phyloP scores from a whole-genome alignment of 2,888 invertebrate genomes.

The Cenopis cana region DNA sequence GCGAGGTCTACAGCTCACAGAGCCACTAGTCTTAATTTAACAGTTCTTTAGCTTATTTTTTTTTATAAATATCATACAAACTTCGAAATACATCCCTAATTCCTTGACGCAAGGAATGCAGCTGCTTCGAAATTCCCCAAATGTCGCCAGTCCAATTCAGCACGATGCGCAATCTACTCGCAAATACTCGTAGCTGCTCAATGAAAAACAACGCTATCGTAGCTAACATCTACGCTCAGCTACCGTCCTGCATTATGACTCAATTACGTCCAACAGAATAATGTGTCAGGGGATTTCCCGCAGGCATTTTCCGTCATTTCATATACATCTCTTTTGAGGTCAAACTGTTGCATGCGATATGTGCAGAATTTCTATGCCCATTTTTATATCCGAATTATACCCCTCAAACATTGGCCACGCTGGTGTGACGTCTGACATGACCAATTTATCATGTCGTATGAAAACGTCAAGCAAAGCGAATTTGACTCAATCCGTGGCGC shows the following conservation, averaged over 20 bases:
- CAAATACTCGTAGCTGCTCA: not conserved
- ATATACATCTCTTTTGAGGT: constrained; percentile 1
- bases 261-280: constrained; percentile 3
- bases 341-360: constrained; percentile 12
- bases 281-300: not conserved
- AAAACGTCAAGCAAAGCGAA: constrained; percentile 33
- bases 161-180: not conserved
- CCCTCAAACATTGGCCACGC: constrained; percentile 12
- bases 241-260: not conserved
- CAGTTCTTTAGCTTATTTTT: no score
- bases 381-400: constrained; percentile 21
- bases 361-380: constrained; percentile 6
- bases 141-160: not conserved
- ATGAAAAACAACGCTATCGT: not conserved
- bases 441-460: constrained; percentile 36
- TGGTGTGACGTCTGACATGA: constrained; percentile 27
- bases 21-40: no score
- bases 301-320: constrained; percentile 2
- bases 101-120: not conserved
- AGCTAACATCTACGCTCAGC: not conserved
- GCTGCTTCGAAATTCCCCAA: constrained; percentile 7
- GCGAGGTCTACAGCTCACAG: no score
- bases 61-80: no score
- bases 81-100: not conserved
- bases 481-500: constrained; percentile 22